Evolutionary conservation across 2,888 invertebrate species (phyloP).

Genomic region (Drosophila gaucha): DNA sequence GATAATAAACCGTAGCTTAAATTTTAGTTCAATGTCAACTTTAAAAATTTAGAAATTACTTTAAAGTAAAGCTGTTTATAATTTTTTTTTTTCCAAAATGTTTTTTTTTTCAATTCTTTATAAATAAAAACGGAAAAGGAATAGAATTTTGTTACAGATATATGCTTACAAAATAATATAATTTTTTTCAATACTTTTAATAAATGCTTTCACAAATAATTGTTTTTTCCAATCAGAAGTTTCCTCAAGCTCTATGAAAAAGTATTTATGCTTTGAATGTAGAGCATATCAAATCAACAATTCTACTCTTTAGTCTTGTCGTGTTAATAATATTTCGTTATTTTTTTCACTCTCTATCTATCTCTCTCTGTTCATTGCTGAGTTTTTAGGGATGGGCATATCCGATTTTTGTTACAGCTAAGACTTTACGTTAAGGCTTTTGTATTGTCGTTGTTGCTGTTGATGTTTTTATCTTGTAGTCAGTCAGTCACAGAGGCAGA

Average conservation of each 20-base stretch:
- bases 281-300: constrained; percentile 18
- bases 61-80: too few relatives aligned
- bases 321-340: constrained; percentile 47
- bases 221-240: too few relatives aligned
- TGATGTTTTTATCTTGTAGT: constrained; percentile 80
- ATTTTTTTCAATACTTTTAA: too few relatives aligned
- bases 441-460: constrained; percentile 71
- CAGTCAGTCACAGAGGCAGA: constrained; percentile 72
- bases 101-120: too few relatives aligned
- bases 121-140: too few relatives aligned
- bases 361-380: constrained; percentile 33
- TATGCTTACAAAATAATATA: too few relatives aligned
- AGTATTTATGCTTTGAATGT: background rate
- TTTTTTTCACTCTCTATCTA: constrained; percentile 13
- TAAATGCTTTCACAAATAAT: too few relatives aligned
- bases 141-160: too few relatives aligned
- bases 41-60: too few relatives aligned
- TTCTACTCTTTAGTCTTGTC: constrained; percentile 30
- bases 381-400: constrained; percentile 82
- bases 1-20: too few relatives aligned
- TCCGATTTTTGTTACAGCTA: constrained; percentile 80
- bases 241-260: background rate
- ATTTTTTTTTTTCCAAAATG: too few relatives aligned
- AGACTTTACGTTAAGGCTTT: constrained; percentile 57
- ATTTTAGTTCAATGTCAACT: too few relatives aligned